phyloP scores from a whole-genome alignment of 2,888 invertebrate genomes.

The Drosophila melanosoma region DNA sequence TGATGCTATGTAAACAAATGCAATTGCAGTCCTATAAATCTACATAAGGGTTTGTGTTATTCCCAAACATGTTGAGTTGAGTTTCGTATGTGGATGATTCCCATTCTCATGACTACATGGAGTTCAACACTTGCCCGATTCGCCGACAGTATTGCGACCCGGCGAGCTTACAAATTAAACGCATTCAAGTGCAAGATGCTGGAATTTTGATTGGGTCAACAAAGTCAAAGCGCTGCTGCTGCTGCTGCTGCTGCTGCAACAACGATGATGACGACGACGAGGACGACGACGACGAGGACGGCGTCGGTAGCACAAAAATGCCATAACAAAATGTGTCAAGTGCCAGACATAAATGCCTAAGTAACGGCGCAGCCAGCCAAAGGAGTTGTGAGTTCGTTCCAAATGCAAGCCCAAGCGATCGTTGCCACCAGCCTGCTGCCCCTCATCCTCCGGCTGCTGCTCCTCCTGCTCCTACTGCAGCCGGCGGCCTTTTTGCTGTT shows the following conservation, averaged over 20 bases:
- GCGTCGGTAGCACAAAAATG: slow-evolving; percentile 75
- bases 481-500: slow-evolving; percentile 59
- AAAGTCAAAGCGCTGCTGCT: slow-evolving; percentile 52
- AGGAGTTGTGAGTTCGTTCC: slow-evolving; percentile 14
- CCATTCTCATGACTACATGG: slow-evolving; percentile 28
- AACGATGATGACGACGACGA: slow-evolving; percentile 27
- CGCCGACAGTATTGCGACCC: slow-evolving; percentile 27
- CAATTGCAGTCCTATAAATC: slow-evolving; percentile 1
- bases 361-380: slow-evolving; percentile 59
- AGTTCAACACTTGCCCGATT: slow-evolving; percentile 23
- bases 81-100: not conserved
- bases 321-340: slow-evolving; percentile 82
- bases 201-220: slow-evolving; percentile 80
- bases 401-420: slow-evolving; percentile 1
- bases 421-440: not conserved
- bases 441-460: not conserved
- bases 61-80: not conserved
- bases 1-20: not conserved
- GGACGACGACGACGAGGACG: slow-evolving; percentile 7
- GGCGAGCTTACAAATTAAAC: slow-evolving; percentile 75
- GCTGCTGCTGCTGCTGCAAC: too few relatives aligned
- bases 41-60: slow-evolving; percentile 1
- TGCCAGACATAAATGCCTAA: slow-evolving; percentile 81
- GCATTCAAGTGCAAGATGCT: slow-evolving; percentile 79
- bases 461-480: not conserved